phyloP scores from a whole-genome alignment of 30 jellyfish, hydroid and myxozoan genomes.

The Hydra vulgaris region DNA sequence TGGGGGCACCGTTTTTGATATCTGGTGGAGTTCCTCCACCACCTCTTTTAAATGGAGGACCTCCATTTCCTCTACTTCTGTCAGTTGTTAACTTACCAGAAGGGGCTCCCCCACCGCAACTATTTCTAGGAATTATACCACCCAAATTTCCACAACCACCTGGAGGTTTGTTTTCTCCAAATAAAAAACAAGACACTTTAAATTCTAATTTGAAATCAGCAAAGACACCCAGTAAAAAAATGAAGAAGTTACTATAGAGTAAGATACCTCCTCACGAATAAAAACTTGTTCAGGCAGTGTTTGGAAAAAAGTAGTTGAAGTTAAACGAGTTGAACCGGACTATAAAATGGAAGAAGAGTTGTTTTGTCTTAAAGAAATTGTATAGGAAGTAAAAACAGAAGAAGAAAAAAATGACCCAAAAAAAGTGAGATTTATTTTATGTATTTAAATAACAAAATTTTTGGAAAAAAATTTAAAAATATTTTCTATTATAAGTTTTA shows the following conservation, averaged over 20 bases:
- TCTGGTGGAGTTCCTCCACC: too few relatives aligned
- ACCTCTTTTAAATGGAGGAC: constrained; percentile 21
- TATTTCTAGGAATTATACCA: constrained; percentile 35
- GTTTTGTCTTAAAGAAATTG: constrained; percentile 41
- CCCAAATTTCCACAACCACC: constrained; percentile 49
- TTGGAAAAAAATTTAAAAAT: too few relatives aligned
- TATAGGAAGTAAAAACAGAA: constrained; percentile 32
- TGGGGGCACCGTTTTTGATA: too few relatives aligned
- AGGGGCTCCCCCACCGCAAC: constrained; percentile 71
- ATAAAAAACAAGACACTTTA: neutral
- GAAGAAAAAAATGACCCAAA: constrained; percentile 61
- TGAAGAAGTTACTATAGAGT: constrained; percentile 88
- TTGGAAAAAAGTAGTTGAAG: constrained; percentile 69
- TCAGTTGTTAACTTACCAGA: too few relatives aligned
- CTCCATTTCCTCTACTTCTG: constrained; percentile 81
- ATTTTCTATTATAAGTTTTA: neutral
- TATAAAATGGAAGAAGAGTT: constrained; percentile 53
- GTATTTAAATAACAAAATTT: too few relatives aligned
- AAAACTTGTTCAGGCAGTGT: constrained; percentile 58
- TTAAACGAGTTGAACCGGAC: constrained; percentile 72
- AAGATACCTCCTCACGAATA: constrained; percentile 72
- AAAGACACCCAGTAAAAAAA: constrained; percentile 70
- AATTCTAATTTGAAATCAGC: neutral
- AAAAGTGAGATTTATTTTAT: constrained; percentile 63
- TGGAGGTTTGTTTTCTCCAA: constrained; percentile 19